Percentiles rank a stretch among this genome's conserved stretches.
phyloP scores from a whole-genome alignment of 2,113 vertebrate genomes.

The Guaruba guarouba region DNA sequence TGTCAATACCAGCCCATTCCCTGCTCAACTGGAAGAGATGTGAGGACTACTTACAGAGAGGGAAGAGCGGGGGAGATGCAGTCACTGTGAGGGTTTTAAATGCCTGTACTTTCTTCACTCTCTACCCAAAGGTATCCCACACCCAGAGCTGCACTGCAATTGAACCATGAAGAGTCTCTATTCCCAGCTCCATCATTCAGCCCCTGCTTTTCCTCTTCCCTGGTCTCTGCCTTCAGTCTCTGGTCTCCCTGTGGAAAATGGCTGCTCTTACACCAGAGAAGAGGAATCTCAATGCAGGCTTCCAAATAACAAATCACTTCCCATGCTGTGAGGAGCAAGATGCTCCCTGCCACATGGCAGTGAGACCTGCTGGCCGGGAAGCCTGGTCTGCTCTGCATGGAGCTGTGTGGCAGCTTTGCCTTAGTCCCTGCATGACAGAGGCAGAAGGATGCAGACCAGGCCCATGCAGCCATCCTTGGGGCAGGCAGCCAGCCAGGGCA shows the following conservation, averaged over 20 bases:
- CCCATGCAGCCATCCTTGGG: neutral
- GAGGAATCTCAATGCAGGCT: neutral
- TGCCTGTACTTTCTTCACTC: neutral
- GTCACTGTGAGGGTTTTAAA: neutral
- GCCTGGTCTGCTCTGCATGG: neutral
- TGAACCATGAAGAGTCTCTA: accelerated
- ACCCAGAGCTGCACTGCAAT: neutral
- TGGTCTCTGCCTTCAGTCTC: neutral
- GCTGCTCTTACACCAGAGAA: neutral
- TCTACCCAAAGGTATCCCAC: too few species aligned
- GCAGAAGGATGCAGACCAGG: neutral
- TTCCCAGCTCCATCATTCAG: neutral
- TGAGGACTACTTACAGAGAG: neutral
- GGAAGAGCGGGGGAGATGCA: accelerated
- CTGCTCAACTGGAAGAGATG: neutral
- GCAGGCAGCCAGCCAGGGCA: neutral
- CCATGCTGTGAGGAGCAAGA: neutral
- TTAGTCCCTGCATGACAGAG: neutral
- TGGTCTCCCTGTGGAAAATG: neutral
- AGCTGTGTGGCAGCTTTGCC: neutral
- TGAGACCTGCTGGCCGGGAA: neutral
- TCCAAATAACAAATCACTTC: neutral
- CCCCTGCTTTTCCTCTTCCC: neutral
- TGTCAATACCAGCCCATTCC: neutral
- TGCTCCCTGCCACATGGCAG: neutral